Percentiles rank a stretch among this genome's conserved stretches.
Evolutionary conservation across 37 sponge, comb jelly and placozoan genomes (phyloP).

Genomic region (Ianthella basta): DNA sequence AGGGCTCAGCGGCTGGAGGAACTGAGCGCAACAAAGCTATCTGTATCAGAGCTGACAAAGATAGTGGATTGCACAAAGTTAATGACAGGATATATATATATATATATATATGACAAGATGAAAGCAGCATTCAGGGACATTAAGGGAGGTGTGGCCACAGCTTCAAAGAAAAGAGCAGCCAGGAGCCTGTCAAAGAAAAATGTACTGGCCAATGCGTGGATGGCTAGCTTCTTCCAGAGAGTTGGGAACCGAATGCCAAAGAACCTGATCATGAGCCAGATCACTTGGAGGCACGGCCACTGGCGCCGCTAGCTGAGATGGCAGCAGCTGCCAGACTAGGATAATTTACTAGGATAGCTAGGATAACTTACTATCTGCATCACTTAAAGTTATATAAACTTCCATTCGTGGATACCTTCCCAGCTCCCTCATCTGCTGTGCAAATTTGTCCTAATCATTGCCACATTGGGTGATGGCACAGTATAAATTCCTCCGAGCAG

Average conservation of each 20-base stretch:
- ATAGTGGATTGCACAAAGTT: no score
- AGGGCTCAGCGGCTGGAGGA: no score
- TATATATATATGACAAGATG: no score
- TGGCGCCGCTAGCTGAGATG: no score
- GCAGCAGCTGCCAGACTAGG: not conserved
- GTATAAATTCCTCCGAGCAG: not conserved
- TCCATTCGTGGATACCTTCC: not conserved
- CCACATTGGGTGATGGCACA: no score
- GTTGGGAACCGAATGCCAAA: constrained; percentile 1
- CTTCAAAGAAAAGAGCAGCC: not conserved
- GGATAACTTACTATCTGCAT: not conserved
- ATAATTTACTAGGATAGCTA: not conserved
- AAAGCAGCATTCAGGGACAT: not conserved
- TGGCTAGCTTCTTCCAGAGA: constrained; percentile 4
- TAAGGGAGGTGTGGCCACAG: not conserved
- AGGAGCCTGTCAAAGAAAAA: not conserved
- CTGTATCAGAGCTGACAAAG: no score
- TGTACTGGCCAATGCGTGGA: constrained; percentile 3
- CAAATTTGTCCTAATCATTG: not conserved
- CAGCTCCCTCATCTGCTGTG: not conserved
- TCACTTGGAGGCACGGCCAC: no score
- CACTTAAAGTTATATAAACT: no score
- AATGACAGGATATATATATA: no score
- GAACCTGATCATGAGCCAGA: no score
- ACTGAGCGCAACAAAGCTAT: no score